Percentiles rank a stretch among this genome's conserved stretches.
These are phyloP conservation scores for Orycteropus afer DNA, from an alignment of 2,113 vertebrate genomes.

Conservation along the genomic window DNA sequence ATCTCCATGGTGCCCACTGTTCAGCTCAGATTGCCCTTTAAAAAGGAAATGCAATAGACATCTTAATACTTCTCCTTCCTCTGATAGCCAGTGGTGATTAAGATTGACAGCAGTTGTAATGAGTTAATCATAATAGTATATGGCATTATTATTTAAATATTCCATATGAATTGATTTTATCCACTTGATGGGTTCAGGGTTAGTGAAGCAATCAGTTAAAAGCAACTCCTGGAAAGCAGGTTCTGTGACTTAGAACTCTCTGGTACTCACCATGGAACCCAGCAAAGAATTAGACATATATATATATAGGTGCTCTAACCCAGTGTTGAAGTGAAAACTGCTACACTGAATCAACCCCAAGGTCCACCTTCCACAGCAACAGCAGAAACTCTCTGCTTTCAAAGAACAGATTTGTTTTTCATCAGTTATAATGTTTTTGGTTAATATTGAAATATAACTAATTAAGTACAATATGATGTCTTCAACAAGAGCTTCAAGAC, in stretches of 20 bases:
- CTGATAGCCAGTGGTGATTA: not conserved
- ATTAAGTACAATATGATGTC: not conserved
- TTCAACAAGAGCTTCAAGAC: not conserved
- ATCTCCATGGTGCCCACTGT: not conserved
- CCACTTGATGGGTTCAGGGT: not conserved
- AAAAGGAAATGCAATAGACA: not conserved
- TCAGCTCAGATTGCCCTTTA: not conserved
- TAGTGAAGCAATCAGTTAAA: not conserved
- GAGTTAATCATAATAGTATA: not conserved
- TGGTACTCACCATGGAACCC: not conserved
- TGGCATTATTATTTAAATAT: not conserved
- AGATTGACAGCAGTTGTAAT: not conserved
- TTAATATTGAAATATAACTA: not conserved
- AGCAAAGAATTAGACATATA: not conserved
- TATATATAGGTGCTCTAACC: not conserved
- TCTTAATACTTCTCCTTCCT: not conserved
- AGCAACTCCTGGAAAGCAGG: not conserved
- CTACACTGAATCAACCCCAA: not conserved
- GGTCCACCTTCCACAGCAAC: not conserved
- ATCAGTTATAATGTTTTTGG: not conserved
- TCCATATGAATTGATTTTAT: not conserved
- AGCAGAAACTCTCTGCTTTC: not conserved
- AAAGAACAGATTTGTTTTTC: slow-evolving; percentile 14
- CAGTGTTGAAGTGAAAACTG: not conserved
- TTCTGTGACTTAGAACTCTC: not conserved